A percentile compares a stretch with the other conserved stretches of the same genome.
These are phyloP conservation scores for Dynastes tityus DNA, from an alignment of 2,888 invertebrate genomes.

Conservation along the genomic window DNA sequence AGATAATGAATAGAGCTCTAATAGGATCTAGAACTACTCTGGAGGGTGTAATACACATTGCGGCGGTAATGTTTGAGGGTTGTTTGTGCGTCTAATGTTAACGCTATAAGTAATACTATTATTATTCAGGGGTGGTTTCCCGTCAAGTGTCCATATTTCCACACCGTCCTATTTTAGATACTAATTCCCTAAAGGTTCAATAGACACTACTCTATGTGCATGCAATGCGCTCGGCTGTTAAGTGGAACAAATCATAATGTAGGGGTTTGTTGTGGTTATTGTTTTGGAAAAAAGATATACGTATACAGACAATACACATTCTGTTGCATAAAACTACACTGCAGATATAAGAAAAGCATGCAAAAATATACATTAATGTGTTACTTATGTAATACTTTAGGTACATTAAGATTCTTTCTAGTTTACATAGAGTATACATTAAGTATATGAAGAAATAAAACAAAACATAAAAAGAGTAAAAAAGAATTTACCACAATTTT, in stretches of 20 bases:
- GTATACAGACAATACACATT: background rate
- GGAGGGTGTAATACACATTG: conserved; percentile 26
- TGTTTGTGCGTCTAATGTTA: conserved; percentile 45
- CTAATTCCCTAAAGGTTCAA: conserved; percentile 47
- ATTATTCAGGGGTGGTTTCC: conserved; percentile 40
- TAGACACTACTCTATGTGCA: conserved; percentile 8
- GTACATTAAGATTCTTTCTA: no score
- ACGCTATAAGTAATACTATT: conserved; percentile 49
- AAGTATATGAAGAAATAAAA: no score
- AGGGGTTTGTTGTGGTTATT: conserved; percentile 25
- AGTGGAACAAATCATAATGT: conserved; percentile 29
- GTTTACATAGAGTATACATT: no score
- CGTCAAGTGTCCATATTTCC: conserved; percentile 51
- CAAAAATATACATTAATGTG: no score
- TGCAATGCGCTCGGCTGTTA: conserved; percentile 3
- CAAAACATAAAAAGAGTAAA: no score
- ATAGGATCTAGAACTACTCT: conserved; percentile 19
- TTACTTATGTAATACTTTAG: no score
- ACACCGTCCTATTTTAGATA: conserved; percentile 26
- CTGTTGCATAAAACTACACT: background rate
- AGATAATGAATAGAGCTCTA: conserved; percentile 34
- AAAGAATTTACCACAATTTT: no score
- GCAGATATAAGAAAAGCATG: no score
- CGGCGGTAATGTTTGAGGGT: conserved; percentile 43
- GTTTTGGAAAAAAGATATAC: background rate